Evolutionary conservation across 2,797 vertebrate species (phyloP).

Genomic region (Poeciliopsis presidionis): DNA sequence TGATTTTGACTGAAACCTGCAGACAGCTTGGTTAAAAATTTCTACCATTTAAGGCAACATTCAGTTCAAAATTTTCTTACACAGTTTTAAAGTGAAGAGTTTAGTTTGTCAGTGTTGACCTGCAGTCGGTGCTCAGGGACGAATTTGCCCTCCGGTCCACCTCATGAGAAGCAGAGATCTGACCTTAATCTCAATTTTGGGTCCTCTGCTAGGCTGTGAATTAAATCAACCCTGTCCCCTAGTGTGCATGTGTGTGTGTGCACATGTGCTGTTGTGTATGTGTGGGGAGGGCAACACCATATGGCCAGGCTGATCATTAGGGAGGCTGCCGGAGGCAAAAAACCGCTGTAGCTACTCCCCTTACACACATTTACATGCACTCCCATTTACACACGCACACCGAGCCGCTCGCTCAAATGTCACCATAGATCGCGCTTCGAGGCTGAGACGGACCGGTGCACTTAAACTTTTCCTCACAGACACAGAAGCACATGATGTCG

Average conservation of each 20-base stretch:
- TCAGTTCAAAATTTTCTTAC: constrained; percentile 25
- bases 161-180: constrained; percentile 52
- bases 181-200: constrained; percentile 72
- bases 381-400: constrained; percentile 41
- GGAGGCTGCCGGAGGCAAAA: constrained; percentile 70
- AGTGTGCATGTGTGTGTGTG: constrained; percentile 40
- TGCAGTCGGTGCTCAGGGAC: constrained; percentile 60
- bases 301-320: constrained; percentile 81
- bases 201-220: constrained; percentile 63
- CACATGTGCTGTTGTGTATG: constrained; percentile 43
- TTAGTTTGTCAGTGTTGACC: constrained; percentile 56
- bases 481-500: constrained; percentile 41
- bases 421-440: constrained; percentile 68
- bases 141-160: constrained; percentile 44
- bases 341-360: constrained; percentile 68
- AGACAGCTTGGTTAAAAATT: no score
- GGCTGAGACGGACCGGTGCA: constrained; percentile 66
- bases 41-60: constrained; percentile 23
- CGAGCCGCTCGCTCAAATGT: constrained; percentile 57
- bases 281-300: constrained; percentile 63
- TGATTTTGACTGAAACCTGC: no score
- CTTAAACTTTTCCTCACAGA: constrained; percentile 47
- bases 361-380: constrained; percentile 54
- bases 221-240: constrained; percentile 66
- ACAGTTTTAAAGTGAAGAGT: constrained; percentile 34